Evolutionary conservation across 2,113 vertebrate genomes (phyloP), one percentile per base, ranked within the genome.

Genomic region (Podarcis muralis): DNA sequence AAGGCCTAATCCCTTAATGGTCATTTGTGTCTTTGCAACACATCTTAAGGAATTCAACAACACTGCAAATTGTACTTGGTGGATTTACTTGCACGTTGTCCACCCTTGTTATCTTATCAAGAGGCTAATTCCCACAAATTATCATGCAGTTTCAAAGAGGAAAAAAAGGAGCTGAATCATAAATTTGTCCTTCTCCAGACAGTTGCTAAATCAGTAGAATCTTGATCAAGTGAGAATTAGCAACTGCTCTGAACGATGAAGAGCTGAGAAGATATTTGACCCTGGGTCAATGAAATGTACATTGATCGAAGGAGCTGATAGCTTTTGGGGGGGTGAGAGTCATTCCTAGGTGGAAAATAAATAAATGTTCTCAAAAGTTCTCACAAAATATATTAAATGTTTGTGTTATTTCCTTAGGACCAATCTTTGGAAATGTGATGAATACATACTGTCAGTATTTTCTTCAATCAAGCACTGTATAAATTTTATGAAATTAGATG

Each of bases 1-100:
- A 91, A 86, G 69, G 87, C 82, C 81, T 97, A 97, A 98, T 97
- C 97, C 97, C 91, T 97, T 98, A 98, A 98, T 97, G 96, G 96
- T 92, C 93, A 94, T 96, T 97, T 95, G 92, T 96, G 95, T 95
- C 94, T 91, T 93, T 95, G 94, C 93, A 90, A 91, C 84, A 93
- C 93, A 90, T 96, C 92, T 91, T 88, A 13, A 88, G 92, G 93
- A 94, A 96, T 96, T 93, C 96, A 96, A 90, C 91, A 93, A 89
- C 91, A 83, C 93, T 94, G 89, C 0, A 18, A 90, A 79, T 92
- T 94, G 93, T 95, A 95, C 95, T 93, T 93, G 93, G 62, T 94
- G 92, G 92, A 93, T 93, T 93, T 96, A 92, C 78, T 84, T 90
- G 89, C 92, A 37, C 89, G 84, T 82, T 35, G 83, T 93, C 91